Conservation (phyloP, 2,888 invertebrate species). For the Eristalinus sepulchralis region DNA sequence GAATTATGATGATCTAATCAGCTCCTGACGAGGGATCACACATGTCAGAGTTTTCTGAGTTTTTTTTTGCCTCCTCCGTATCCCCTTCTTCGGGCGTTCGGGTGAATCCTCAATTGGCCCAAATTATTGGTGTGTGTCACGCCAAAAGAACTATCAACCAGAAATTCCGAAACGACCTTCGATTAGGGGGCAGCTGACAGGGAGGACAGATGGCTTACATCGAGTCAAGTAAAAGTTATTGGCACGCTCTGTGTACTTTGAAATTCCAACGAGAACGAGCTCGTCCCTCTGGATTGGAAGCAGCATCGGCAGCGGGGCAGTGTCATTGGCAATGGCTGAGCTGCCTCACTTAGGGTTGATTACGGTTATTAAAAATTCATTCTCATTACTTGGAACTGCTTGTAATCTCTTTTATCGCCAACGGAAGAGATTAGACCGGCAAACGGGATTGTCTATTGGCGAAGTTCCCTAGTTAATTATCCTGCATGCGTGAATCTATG, state of each 20-base stretch:
- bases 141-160: slow-evolving; percentile 40
- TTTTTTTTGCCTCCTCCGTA: not conserved
- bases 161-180: slow-evolving; percentile 45
- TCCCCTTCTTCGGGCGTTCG: not conserved
- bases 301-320: slow-evolving; percentile 1
- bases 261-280: slow-evolving; percentile 36
- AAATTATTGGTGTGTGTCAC: slow-evolving; percentile 3
- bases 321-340: not conserved
- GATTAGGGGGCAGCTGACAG: slow-evolving; percentile 31
- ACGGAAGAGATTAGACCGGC: slow-evolving; percentile 30
- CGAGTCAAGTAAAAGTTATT: not conserved
- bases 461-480: slow-evolving; percentile 5
- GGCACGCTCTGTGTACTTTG: not conserved
- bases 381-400: slow-evolving; percentile 53
- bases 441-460: slow-evolving; percentile 7
- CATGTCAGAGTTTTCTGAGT: slow-evolving; percentile 41
- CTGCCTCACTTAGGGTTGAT: slow-evolving; percentile 41
- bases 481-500: not conserved
- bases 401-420: slow-evolving; percentile 41
- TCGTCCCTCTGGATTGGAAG: no score
- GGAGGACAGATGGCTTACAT: not conserved
- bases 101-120: slow-evolving; percentile 10
- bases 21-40: slow-evolving; percentile 64
- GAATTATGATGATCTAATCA: slow-evolving; percentile 68
- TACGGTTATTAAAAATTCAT: slow-evolving; percentile 65